Conservation (phyloP, 2,113 vertebrate species). For the Grammomys surdaster region DNA sequence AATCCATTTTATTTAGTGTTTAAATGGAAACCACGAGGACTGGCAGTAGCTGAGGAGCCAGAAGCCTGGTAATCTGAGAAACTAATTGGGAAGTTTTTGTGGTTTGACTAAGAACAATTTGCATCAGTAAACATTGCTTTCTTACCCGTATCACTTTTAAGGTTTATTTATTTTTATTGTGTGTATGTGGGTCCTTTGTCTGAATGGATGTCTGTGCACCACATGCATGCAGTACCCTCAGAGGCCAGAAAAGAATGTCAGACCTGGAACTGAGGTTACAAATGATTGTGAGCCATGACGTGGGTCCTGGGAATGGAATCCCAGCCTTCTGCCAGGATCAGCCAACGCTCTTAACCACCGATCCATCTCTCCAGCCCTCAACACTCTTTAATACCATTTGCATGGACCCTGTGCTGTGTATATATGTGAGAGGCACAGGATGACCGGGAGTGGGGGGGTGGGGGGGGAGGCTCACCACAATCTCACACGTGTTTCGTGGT, state of each 20-base stretch:
- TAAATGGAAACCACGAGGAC: neutral
- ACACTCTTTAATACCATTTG: neutral
- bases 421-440: rapidly evolving
- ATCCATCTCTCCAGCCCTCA: neutral
- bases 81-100: neutral
- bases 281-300: neutral
- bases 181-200: neutral
- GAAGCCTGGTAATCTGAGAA: conserved; percentile 11
- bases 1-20: neutral
- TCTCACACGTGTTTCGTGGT: neutral
- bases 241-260: neutral
- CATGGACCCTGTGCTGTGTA: rapidly evolving
- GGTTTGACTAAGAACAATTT: neutral
- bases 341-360: neutral
- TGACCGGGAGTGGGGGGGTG: neutral
- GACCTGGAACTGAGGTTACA: neutral
- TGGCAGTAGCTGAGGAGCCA: neutral
- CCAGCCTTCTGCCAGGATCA: neutral
- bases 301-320: neutral
- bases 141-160: neutral
- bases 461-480: conserved; percentile 43
- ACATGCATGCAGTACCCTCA: neutral
- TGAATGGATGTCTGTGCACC: neutral
- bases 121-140: neutral
- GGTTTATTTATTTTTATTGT: neutral